Conservation (phyloP, 2,113 vertebrate genomes). For the Athene noctua region DNA sequence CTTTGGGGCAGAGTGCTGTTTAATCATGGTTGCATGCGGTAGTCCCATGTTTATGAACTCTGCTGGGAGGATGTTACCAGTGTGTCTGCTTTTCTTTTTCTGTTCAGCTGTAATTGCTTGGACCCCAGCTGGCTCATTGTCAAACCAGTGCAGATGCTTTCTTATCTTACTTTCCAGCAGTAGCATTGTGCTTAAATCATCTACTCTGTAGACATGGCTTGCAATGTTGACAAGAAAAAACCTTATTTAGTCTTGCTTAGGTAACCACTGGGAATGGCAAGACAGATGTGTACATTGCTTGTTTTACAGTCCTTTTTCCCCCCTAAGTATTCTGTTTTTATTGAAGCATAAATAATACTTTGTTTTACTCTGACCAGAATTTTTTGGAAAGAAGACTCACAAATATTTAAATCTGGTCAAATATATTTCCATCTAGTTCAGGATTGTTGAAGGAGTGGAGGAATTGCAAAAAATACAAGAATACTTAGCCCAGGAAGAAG, state of each 20-base stretch:
- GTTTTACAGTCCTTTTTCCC: not conserved
- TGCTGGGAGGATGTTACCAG: not conserved
- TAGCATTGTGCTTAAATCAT: not conserved
- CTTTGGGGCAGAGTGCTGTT: not conserved
- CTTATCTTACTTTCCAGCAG: constrained; percentile 31
- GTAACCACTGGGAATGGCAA: not conserved
- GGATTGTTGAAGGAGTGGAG: not conserved
- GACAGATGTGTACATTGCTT: not conserved
- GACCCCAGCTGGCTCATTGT: not conserved
- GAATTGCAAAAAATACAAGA: not conserved
- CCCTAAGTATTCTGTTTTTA: not conserved
- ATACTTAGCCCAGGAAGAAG: not conserved
- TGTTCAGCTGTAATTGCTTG: not conserved
- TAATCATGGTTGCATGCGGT: not conserved
- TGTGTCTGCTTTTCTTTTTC: not conserved
- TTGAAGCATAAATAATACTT: not conserved
- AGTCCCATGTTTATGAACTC: not conserved
- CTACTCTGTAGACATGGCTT: not conserved
- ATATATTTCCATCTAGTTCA: not conserved
- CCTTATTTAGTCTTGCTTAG: not conserved
- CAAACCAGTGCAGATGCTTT: not conserved
- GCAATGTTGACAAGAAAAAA: not conserved
- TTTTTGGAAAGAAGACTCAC: not conserved
- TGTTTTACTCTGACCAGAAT: not conserved
- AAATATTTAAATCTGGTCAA: not conserved